Conservation (phyloP, 2,797 vertebrate species). For the Rousettus madagascariensis region DNA sequence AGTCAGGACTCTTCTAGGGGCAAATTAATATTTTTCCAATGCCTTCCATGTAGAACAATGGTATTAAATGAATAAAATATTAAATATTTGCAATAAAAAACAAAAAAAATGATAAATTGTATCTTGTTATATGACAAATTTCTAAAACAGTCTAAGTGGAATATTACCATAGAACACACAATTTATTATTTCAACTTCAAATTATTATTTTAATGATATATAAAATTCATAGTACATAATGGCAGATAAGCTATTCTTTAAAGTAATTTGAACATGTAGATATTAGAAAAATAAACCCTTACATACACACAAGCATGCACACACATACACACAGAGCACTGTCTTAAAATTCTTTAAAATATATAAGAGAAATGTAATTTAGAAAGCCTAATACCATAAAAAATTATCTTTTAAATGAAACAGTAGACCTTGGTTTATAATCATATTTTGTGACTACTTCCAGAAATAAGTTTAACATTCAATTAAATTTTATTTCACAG, state of each 20-base stretch:
- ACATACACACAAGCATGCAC: background rate
- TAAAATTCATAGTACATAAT: background rate
- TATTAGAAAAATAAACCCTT: background rate
- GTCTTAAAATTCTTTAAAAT: background rate
- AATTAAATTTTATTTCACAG: conserved; percentile 34
- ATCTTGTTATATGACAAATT: background rate
- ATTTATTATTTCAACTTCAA: background rate
- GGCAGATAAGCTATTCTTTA: background rate
- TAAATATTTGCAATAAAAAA: background rate
- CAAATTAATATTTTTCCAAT: background rate
- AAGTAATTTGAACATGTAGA: background rate
- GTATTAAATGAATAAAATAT: background rate
- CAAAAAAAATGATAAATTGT: background rate
- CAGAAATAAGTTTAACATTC: conserved; percentile 46
- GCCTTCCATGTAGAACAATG: background rate
- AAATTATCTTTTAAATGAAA: conserved; percentile 12
- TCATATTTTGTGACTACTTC: background rate
- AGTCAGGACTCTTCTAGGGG: background rate
- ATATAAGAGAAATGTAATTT: background rate
- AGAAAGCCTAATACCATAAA: background rate
- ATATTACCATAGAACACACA: background rate
- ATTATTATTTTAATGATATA: background rate
- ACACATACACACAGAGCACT: background rate
- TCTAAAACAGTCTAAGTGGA: background rate
- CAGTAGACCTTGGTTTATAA: background rate